Evolutionary conservation across 2,113 vertebrate genomes (phyloP), one percentile per base, ranked within the genome.

Genomic region (Gallinago undulata): DNA sequence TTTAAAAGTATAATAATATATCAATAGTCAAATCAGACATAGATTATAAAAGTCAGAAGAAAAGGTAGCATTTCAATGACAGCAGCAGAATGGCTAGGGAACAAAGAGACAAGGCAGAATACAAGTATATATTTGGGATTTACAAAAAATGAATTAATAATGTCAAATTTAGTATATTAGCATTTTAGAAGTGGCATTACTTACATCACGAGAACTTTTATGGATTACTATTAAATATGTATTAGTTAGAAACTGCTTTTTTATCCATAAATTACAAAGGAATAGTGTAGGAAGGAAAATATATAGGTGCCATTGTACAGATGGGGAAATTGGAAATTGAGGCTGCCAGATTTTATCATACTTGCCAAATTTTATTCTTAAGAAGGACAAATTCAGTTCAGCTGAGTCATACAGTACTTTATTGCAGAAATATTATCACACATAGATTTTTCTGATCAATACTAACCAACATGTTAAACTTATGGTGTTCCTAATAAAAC

Each of bases 241-340:
- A 60, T 75, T 57, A 80, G 33, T 66, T 62, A 69, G 19, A 91
- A 89, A 47, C 53, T 39, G 55, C 11, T 53, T 43, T 37, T 89
- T 81, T 75, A 87, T 47, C 60, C 35, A 73, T 50, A 47, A 81
- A 84, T 68, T 45, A 33, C 8, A 30, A 84, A 82, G 43, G 19
- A 87, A 84, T 45, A 43, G 30, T 1, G 9, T 3, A 72, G 60
- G 64, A 53, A 90, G 39, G 35, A 77, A 86, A 84, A 67, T 13
- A 72, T 11, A 23, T 1, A 25, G 35, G 11, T 41, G 35, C 27
- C 56, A 19, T 25, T 23, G 37, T 35, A 87, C 64, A 17, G 13
- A 16, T 39, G 45, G 69, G 85, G 86, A 95, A 96, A 94, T 60
- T 55, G 85, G 86, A 95, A 96, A 94, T 60, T 55, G 80, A 82